phyloP scores from a whole-genome alignment of 1,140 invertebrate genomes.

The Atta cephalotes region DNA sequence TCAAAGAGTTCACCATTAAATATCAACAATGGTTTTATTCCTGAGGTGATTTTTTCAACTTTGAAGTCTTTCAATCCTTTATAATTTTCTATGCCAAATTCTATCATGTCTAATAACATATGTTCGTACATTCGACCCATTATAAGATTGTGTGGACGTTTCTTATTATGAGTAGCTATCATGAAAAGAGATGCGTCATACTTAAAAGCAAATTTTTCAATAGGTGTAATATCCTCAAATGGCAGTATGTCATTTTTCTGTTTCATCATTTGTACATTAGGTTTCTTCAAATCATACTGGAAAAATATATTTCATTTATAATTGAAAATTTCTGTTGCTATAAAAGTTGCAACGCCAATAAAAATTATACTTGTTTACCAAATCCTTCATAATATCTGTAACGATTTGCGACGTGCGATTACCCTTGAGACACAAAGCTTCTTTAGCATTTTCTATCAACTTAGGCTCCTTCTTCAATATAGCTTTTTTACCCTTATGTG shows the following conservation, averaged over 20 bases:
- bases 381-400: conserved; percentile 93
- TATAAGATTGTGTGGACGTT: conserved; percentile 96
- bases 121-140: conserved; percentile 96
- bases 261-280: conserved; percentile 91
- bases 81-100: conserved; percentile 96
- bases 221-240: conserved; percentile 93
- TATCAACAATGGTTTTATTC: conserved; percentile 96
- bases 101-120: conserved; percentile 97
- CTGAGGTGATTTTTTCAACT: conserved; percentile 92
- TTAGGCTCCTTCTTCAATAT: conserved; percentile 94
- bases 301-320: conserved; percentile 69
- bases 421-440: conserved; percentile 94
- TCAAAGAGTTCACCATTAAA: conserved; percentile 98
- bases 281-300: conserved; percentile 94
- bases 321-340: not conserved
- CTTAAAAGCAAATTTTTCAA: conserved; percentile 95
- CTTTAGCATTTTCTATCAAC: conserved; percentile 95
- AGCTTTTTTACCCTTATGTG: conserved; percentile 94
- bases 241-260: conserved; percentile 94
- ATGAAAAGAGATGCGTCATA: conserved; percentile 96
- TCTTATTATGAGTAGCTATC: conserved; percentile 97
- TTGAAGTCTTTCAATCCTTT: conserved; percentile 93
- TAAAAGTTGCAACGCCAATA: not conserved
- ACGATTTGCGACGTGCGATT: conserved; percentile 93
- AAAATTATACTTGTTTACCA: conserved; percentile 87